A percentile compares a stretch with the other conserved stretches of the same genome.
phyloP scores from a whole-genome alignment of 2,888 invertebrate genomes.

The Heteromurus nitidus region DNA sequence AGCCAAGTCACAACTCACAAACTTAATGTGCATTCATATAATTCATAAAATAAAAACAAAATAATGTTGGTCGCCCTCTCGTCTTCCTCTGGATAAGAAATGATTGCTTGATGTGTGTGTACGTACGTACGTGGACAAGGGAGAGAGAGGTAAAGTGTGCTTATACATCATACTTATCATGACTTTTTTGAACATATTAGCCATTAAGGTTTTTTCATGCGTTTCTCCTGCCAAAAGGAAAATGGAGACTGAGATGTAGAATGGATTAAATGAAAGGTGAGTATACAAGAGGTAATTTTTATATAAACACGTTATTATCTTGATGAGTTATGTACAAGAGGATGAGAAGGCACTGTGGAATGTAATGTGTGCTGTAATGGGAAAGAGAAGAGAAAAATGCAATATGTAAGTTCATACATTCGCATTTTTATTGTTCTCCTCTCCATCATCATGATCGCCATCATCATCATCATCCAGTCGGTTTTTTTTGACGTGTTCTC shows the following conservation, averaged over 20 bases:
- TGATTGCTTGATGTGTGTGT: no score
- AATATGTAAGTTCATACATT: constrained; percentile 16
- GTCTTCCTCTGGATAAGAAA: constrained; percentile 17
- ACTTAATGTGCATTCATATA: not conserved
- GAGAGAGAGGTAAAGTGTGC: constrained; percentile 32
- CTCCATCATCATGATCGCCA: not conserved
- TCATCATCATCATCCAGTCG: no score
- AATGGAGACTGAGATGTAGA: not conserved
- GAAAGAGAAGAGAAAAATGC: not conserved
- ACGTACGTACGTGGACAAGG: no score
- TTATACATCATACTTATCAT: constrained; percentile 58
- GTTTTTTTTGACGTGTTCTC: no score
- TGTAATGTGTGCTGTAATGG: constrained; percentile 32
- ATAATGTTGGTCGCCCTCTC: constrained; percentile 2
- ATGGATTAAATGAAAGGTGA: constrained; percentile 12
- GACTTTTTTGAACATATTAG: constrained; percentile 56
- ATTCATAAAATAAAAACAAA: constrained; percentile 52
- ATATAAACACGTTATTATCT: constrained; percentile 58
- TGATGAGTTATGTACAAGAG: constrained; percentile 56
- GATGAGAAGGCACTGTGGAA: constrained; percentile 53
- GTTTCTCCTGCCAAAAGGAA: constrained; percentile 28
- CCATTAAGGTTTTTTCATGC: constrained; percentile 53
- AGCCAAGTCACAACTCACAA: no score
- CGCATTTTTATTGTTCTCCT: not conserved
- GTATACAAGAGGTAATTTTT: constrained; percentile 36